These are phyloP conservation scores for Labeo rohita DNA, from an alignment of 2,113 vertebrate genomes.

Conservation along the genomic window DNA sequence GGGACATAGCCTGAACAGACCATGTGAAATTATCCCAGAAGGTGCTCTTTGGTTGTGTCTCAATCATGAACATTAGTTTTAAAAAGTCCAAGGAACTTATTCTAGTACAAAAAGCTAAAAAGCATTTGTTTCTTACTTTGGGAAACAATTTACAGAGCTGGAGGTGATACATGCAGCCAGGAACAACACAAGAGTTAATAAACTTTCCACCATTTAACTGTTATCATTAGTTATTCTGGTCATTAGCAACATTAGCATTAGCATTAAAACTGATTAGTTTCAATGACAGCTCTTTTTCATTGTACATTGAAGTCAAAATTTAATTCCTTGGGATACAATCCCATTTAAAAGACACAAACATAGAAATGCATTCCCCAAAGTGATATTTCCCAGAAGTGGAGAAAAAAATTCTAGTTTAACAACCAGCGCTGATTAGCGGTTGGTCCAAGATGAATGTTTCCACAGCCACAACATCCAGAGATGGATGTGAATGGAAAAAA, in stretches of 20 bases:
- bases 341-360: background rate
- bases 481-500: conserved; percentile 48
- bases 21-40: too few species aligned
- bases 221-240: background rate
- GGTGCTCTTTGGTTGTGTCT: too few species aligned
- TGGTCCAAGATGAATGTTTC: conserved; percentile 1
- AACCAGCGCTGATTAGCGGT: background rate
- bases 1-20: too few species aligned
- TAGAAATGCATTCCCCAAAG: background rate
- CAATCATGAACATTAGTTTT: too few species aligned
- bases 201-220: background rate
- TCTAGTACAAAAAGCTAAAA: too few species aligned
- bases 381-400: conserved; percentile 9
- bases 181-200: background rate
- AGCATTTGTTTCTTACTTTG: background rate
- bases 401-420: background rate
- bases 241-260: background rate
- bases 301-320: background rate
- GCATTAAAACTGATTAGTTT: background rate
- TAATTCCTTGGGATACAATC: background rate
- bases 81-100: too few species aligned
- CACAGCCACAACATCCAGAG: conserved; percentile 11
- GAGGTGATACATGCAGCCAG: background rate
- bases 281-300: background rate
- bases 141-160: background rate